Percentiles rank a stretch among this genome's conserved stretches.
These are phyloP conservation scores for Dendrolimus kikuchii DNA, from an alignment of 1,140 invertebrate genomes.

Conservation along the genomic window DNA sequence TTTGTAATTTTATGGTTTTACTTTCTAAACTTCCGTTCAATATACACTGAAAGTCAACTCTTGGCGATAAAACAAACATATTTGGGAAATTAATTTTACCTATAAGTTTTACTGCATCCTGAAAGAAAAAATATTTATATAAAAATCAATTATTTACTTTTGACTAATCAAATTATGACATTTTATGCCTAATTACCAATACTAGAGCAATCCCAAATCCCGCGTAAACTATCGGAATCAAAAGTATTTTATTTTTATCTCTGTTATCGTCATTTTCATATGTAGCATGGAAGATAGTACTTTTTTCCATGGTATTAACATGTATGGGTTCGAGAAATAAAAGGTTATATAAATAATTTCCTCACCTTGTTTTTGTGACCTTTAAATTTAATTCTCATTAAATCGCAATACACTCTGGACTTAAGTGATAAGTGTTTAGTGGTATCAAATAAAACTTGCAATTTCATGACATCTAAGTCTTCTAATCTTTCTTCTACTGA, in stretches of 20 bases:
- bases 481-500: constrained; percentile 43
- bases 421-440: constrained; percentile 50
- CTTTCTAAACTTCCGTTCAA: constrained; percentile 46
- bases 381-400: constrained; percentile 54
- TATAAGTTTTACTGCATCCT: constrained; percentile 55
- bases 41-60: constrained; percentile 54
- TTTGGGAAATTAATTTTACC: constrained; percentile 61
- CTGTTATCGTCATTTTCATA: no score
- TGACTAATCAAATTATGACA: no score
- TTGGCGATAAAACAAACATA: constrained; percentile 40
- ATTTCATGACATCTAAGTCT: constrained; percentile 58
- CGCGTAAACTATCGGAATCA: no score
- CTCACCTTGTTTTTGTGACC: constrained; percentile 59
- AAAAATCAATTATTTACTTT: neutral
- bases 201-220: no score
- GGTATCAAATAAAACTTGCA: constrained; percentile 58
- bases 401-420: constrained; percentile 49
- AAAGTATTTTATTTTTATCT: no score
- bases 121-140: constrained; percentile 18
- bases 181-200: no score
- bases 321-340: neutral
- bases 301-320: no score
- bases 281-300: no score
- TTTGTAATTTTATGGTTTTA: constrained; percentile 56
- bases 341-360: constrained; percentile 1